These are phyloP conservation scores for Bubo scandiacus DNA, from an alignment of 2,113 vertebrate species.

Conservation along the genomic window DNA sequence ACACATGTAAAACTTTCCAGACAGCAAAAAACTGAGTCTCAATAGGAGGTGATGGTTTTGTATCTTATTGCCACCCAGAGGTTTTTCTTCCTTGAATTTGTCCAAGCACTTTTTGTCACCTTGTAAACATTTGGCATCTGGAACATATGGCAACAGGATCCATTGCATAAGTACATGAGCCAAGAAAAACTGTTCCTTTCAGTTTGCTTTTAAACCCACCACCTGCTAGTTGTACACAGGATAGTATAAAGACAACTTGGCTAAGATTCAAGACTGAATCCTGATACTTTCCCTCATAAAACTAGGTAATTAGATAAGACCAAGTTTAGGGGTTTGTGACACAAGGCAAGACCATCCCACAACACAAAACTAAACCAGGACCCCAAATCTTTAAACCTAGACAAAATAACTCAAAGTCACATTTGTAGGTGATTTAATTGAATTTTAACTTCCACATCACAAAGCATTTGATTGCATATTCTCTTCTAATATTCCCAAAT, in stretches of 20 bases:
- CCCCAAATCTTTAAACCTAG: neutral
- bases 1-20: neutral
- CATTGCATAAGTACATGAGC: accelerated
- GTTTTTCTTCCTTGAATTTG: neutral
- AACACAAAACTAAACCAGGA: neutral
- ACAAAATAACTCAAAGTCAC: neutral
- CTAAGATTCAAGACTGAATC: neutral
- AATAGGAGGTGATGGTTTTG: neutral
- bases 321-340: neutral
- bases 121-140: accelerated
- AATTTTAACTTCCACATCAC: neutral
- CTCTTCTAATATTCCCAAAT: neutral
- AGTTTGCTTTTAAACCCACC: neutral
- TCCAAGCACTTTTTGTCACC: neutral
- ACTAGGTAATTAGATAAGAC: neutral
- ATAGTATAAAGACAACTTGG: neutral
- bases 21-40: neutral
- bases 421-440: neutral
- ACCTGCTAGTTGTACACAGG: neutral
- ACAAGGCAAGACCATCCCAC: neutral
- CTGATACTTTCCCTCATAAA: neutral
- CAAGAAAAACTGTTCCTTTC: accelerated
- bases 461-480: neutral
- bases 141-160: neutral
- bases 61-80: neutral